Conservation (phyloP, 2,888 invertebrate species). For the Andrena praecox region DNA sequence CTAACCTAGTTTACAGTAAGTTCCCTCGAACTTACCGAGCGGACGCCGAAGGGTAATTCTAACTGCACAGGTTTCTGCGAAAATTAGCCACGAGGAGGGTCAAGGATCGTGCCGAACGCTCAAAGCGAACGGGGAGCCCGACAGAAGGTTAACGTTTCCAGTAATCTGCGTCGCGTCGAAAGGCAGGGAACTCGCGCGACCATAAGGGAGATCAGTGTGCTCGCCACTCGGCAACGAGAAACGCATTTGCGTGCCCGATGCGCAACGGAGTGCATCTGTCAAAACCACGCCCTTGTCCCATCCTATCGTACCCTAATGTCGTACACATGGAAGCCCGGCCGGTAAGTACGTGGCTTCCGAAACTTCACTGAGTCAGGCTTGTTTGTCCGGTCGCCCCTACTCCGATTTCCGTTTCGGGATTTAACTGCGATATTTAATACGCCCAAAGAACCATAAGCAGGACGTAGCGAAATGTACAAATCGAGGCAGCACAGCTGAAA, state of each 20-base stretch:
- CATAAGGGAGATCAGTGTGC: slow-evolving; percentile 9
- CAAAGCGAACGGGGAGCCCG: background rate
- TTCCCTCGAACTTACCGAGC: background rate
- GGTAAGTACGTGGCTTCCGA: slow-evolving; percentile 23
- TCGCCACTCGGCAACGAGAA: slow-evolving; percentile 43
- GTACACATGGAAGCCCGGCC: background rate
- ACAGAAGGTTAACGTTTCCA: background rate
- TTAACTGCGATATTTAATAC: background rate
- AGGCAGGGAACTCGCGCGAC: background rate
- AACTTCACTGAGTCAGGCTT: background rate
- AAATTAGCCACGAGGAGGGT: background rate
- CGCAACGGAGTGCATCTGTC: slow-evolving; percentile 71
- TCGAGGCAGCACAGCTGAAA: too few species aligned
- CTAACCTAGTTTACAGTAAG: background rate
- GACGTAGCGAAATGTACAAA: too few species aligned
- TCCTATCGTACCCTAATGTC: slow-evolving; percentile 47
- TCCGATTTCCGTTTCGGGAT: background rate
- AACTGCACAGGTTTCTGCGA: background rate
- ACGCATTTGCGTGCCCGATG: slow-evolving; percentile 56
- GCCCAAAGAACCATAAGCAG: too few species aligned
- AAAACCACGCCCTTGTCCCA: slow-evolving; percentile 76
- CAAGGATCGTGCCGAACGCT: background rate
- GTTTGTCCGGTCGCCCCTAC: background rate
- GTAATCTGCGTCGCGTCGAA: background rate
- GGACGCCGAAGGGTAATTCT: background rate